phyloP scores from a whole-genome alignment of 2,888 invertebrate genomes.

The Odontothrips loti region DNA sequence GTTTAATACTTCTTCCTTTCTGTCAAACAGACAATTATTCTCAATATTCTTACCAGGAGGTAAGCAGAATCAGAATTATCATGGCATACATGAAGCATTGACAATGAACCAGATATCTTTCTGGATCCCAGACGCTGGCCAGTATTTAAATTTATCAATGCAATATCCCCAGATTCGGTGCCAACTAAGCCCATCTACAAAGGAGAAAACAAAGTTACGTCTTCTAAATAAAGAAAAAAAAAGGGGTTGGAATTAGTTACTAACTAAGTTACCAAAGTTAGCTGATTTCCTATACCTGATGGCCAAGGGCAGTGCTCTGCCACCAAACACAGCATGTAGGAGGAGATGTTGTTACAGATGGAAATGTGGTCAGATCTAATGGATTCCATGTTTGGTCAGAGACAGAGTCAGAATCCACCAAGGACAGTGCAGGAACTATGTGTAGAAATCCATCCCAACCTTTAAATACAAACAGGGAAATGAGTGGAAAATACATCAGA shows the following conservation, averaged over 20 bases:
- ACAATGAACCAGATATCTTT: background rate
- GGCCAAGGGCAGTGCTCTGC: constrained; percentile 41
- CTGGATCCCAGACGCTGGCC: constrained; percentile 59
- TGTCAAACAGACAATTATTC: constrained; percentile 32
- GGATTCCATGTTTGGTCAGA: constrained; percentile 52
- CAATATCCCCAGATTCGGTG: constrained; percentile 54
- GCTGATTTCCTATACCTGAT: background rate
- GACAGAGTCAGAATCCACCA: constrained; percentile 51
- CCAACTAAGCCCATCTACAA: constrained; percentile 46
- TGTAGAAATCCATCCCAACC: constrained; percentile 57
- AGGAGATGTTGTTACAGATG: constrained; percentile 10
- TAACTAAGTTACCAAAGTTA: background rate
- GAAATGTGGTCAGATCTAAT: constrained; percentile 49
- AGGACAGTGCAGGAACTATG: constrained; percentile 57
- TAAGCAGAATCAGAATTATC: constrained; percentile 60
- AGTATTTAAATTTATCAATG: constrained; percentile 67
- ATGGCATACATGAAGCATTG: constrained; percentile 60
- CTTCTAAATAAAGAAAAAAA: background rate
- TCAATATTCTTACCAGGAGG: constrained; percentile 37
- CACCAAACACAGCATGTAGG: constrained; percentile 46
- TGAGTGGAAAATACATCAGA: background rate
- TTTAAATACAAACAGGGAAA: constrained; percentile 36
- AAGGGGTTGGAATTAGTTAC: background rate
- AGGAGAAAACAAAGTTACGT: background rate
- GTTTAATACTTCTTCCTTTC: constrained; percentile 32